Base-by-base conservation (phyloP, 2,888 invertebrate genomes). In the Hemistola chrysoprasaria region DNA sequence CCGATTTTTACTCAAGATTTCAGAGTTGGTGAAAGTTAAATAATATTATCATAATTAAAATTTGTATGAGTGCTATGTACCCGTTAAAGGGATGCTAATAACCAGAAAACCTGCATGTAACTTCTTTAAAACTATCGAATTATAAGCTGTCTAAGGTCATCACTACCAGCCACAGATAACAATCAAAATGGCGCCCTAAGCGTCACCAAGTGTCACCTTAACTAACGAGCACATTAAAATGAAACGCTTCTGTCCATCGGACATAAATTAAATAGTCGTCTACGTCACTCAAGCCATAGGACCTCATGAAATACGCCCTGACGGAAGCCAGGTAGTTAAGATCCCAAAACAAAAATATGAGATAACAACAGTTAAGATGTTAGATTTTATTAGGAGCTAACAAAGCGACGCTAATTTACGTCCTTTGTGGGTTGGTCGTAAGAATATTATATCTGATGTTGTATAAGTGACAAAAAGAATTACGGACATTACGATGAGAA, bases 281-380 rank as follows among this genome's bases (percentile, higher is more conserved):
- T 73, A 78, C 69, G 86, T 86, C 87, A 86, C 66, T 87, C 85
- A 86, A 74, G 65, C 48, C 62, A 60, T 71, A 77, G 78, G 75
- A 74, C 66, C 67, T 66, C 55, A 65, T 72, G 75, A 72, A 67
- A 78, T 73, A 76, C 64, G 57, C 64, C 66, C 57, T 76, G 79
- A 77, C 86, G 81, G 85, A 85, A 87, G 85, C 82, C 87, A 87
- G 87, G 87, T 87, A 87, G 86, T 86, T 77, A 82, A 86, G 86
- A 86, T 87, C 62, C 61, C 55, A 78, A 42, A 81, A 85, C 81
- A 78, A 81, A 83, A 85, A 79, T 82, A 77, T 73, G 61, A 79
- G 87, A 88, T 87, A 86, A 87, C 75, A 69, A 61, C 59, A 72
- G 81, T 85, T 79, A 76, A 88, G 87, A 83, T 77, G 84, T 88